Evolutionary conservation across 2,113 vertebrate species (phyloP).

Genomic region (Alligator mississippiensis): DNA sequence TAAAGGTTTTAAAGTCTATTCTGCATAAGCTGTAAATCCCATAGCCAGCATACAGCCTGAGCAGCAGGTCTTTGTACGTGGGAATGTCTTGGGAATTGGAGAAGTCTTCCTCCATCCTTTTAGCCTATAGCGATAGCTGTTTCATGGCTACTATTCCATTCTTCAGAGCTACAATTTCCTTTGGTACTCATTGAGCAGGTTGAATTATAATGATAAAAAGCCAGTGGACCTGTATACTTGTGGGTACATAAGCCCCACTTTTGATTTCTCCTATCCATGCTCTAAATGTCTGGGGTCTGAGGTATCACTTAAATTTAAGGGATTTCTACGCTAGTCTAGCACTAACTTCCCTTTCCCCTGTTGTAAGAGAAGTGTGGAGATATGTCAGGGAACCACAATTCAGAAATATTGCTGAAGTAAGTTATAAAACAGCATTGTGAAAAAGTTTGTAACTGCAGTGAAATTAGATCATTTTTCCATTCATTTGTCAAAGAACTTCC

Average conservation of each 20-base stretch:
- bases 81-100: not conserved
- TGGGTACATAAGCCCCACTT: not conserved
- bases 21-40: rapidly evolving
- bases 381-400: not conserved
- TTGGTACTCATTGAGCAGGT: not conserved
- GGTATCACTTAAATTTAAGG: no score
- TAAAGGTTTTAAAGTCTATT: not conserved
- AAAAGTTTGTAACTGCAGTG: not conserved
- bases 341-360: not conserved
- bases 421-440: not conserved
- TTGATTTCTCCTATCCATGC: not conserved
- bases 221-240: rapidly evolving
- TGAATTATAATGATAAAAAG: not conserved
- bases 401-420: not conserved
- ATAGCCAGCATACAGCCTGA: rapidly evolving
- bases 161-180: not conserved
- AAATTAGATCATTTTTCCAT: not conserved
- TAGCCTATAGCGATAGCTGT: rapidly evolving
- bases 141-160: not conserved
- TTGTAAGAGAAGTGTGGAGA: not conserved
- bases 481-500: not conserved
- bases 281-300: not conserved
- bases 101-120: rapidly evolving
- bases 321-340: no score
- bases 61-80: not conserved